Percentiles rank a stretch among this genome's conserved stretches.
Conservation (phyloP, 2,113 vertebrate genomes). For the Synchiropus splendidus region DNA sequence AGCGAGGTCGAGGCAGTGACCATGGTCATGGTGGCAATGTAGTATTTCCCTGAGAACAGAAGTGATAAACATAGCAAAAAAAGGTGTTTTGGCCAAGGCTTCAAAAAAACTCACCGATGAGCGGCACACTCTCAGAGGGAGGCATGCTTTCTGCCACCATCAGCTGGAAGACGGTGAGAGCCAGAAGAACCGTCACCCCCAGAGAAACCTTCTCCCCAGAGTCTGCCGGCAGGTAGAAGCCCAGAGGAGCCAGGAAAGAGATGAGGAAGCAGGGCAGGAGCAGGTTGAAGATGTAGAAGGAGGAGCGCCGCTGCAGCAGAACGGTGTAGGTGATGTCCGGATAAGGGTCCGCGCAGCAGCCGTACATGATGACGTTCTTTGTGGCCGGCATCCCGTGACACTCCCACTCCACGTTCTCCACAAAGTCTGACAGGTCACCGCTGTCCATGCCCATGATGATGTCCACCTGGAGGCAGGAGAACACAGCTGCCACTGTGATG, state of each 20-base stretch:
- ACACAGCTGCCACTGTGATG: too few relatives aligned
- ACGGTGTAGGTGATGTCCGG: constrained; percentile 92
- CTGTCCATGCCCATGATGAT: constrained; percentile 83
- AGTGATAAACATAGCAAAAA: neutral
- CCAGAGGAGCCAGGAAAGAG: constrained; percentile 90
- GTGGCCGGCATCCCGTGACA: constrained; percentile 90
- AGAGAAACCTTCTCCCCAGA: constrained; percentile 96
- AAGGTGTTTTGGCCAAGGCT: neutral
- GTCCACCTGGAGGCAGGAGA: constrained; percentile 72
- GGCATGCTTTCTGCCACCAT: constrained; percentile 99
- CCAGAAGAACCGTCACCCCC: constrained; percentile 89
- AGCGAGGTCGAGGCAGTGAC: constrained; percentile 91
- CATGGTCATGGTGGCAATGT: constrained; percentile 96
- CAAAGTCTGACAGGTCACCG: constrained; percentile 88
- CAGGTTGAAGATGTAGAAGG: constrained; percentile 95
- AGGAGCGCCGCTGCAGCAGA: constrained; percentile 87
- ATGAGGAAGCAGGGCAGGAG: constrained; percentile 93
- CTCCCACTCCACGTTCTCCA: constrained; percentile 97
- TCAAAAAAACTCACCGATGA: constrained; percentile 75
- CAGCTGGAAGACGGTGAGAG: constrained; percentile 94
- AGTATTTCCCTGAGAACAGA: constrained; percentile 84
- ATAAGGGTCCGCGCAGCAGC: constrained; percentile 95
- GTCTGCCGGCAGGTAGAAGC: constrained; percentile 95
- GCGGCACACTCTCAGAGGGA: constrained; percentile 89
- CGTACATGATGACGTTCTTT: constrained; percentile 91